phyloP scores from a whole-genome alignment of 2,888 invertebrate genomes.

The Syrphus vitripennis region DNA sequence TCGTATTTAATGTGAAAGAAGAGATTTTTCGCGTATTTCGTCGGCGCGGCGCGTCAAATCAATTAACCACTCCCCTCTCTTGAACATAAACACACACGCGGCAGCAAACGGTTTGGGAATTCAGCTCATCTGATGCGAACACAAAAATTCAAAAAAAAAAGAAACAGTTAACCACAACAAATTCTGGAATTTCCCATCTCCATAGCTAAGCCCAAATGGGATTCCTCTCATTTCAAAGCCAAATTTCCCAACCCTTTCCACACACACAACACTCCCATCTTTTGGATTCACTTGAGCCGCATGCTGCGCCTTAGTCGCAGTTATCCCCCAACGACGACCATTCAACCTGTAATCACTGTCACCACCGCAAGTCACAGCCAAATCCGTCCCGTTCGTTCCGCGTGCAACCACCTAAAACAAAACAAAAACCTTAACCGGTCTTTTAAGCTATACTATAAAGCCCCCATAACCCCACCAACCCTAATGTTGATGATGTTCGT shows the following conservation, averaged over 20 bases:
- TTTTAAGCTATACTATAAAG: neutral
- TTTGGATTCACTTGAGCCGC: neutral
- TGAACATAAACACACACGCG: neutral
- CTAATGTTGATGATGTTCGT: neutral
- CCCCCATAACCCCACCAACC: neutral
- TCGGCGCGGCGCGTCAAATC: constrained; percentile 54
- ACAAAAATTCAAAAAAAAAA: constrained; percentile 13
- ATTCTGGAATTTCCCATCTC: constrained; percentile 41
- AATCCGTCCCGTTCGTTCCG: neutral
- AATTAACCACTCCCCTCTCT: constrained; percentile 33
- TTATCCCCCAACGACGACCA: neutral
- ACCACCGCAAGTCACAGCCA: constrained; percentile 30
- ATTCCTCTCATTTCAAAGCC: constrained; percentile 11
- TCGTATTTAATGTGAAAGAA: constrained; percentile 2
- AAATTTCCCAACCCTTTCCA: constrained; percentile 21
- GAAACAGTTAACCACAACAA: constrained; percentile 57
- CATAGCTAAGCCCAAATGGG: neutral
- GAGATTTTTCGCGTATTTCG: constrained; percentile 7
- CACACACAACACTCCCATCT: constrained; percentile 4
- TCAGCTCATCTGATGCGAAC: neutral
- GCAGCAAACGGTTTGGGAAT: neutral
- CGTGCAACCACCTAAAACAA: constrained; percentile 15
- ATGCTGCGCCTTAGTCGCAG: constrained; percentile 11
- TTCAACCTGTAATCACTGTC: constrained; percentile 56
- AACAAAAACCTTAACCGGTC: constrained; percentile 51